Conservation (phyloP, 2,888 invertebrate genomes). For the Laothoe populi region DNA sequence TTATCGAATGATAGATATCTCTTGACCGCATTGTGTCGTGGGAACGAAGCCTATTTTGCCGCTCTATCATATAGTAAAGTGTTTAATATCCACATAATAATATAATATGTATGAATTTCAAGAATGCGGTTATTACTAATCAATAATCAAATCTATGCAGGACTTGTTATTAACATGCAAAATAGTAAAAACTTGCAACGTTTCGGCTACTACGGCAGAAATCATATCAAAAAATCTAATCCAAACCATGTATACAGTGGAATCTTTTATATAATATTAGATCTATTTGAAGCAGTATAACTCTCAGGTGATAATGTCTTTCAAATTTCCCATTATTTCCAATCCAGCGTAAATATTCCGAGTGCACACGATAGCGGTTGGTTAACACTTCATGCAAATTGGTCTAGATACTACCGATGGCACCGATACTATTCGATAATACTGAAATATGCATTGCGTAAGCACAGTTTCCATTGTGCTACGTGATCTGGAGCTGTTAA, state of each 20-base stretch:
- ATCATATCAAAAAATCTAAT: too few species aligned
- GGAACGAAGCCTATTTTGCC: constrained; percentile 59
- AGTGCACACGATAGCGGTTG: constrained; percentile 51
- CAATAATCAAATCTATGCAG: neutral
- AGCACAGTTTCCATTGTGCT: constrained; percentile 47
- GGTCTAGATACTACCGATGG: constrained; percentile 57
- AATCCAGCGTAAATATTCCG: constrained; percentile 57
- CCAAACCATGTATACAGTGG: too few species aligned
- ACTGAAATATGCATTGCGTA: constrained; percentile 68
- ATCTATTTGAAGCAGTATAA: too few species aligned
- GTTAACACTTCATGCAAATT: constrained; percentile 66
- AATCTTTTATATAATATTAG: too few species aligned
- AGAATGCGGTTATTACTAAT: neutral
- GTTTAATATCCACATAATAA: constrained; percentile 1
- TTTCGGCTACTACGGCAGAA: too few species aligned
- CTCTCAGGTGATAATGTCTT: too few species aligned
- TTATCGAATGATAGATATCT: constrained; percentile 45
- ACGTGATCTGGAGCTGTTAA: constrained; percentile 34
- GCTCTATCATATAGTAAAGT: constrained; percentile 45
- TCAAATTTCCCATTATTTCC: too few species aligned
- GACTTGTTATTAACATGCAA: constrained; percentile 2
- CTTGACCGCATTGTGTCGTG: constrained; percentile 56
- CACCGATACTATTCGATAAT: constrained; percentile 74
- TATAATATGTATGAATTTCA: neutral
- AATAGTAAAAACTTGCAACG: neutral